phyloP scores from a whole-genome alignment of 2,113 vertebrate species.

The Suricata suricatta region DNA sequence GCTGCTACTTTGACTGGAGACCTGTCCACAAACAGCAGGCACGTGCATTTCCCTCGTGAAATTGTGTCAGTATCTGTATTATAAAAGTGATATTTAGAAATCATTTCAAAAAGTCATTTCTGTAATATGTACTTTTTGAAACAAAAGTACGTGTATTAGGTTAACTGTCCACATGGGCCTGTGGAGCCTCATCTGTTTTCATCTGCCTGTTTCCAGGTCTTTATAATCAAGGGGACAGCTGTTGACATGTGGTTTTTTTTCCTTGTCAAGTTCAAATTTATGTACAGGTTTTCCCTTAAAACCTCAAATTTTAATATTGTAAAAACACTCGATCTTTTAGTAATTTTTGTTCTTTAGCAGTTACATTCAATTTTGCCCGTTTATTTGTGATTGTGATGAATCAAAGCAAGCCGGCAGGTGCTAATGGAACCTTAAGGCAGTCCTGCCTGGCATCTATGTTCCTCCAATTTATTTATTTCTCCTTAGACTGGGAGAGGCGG shows the following conservation, averaged over 20 bases:
- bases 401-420: background rate
- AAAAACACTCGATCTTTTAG: background rate
- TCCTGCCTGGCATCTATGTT: rapidly evolving
- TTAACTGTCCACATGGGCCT: background rate
- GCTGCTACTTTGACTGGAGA: background rate
- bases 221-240: background rate
- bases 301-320: background rate
- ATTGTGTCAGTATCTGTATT: background rate
- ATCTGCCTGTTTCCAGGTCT: background rate
- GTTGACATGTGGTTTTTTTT: background rate
- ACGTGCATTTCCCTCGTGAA: background rate
- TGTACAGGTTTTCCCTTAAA: background rate
- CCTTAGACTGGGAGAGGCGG: background rate
- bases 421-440: rapidly evolving
- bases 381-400: background rate
- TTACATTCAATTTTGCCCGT: background rate
- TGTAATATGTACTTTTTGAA: background rate
- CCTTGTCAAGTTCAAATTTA: background rate
- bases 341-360: background rate
- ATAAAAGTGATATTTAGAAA: background rate
- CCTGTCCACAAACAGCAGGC: background rate
- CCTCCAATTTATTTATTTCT: background rate
- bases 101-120: background rate
- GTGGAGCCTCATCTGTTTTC: background rate
- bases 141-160: background rate